Base-by-base conservation (phyloP, 2,797 vertebrate genomes). In the Sparus aurata region DNA sequence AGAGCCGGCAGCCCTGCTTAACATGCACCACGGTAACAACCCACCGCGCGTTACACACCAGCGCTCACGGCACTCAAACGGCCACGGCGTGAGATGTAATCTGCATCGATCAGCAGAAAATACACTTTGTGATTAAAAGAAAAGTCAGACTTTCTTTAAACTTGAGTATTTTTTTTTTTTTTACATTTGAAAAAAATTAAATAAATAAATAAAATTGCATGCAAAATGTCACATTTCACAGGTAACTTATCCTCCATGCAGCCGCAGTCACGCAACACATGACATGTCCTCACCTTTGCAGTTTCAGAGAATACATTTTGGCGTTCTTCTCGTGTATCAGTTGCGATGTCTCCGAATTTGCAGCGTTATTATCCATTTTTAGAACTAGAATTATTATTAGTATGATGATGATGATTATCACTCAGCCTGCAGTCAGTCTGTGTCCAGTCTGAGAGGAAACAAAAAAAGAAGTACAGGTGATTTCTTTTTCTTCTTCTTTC, bases 311-410 rank as follows among this genome's bases (percentile, higher is more conserved):
- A 83, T 96, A 96, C 90, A 92, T 95, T 69, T 93, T 95, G 6
- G 91, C 86, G 23, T 87, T 94, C 87, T 90, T 94, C 80, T 96
- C 95, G 69, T 94, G 91, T 12, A 96, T 93, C 75, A 96, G 94
- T 41, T 95, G 94, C 73, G 95, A 95, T 92, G 94, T 96, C 86
- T 96, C 95, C 58, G 95, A 94, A 73, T 92, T 95, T 17, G 84
- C 89, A 2, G 89, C 83, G 52, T 83, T 93, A 69, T 80, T 91
- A 84, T 96, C 95, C 95, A 96, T 96, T 38, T 55, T 11, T 11
- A 38, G 7, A 38, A 38, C 1, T 38, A 11, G 7, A 10, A 38
- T 38, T 38, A 9, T 38, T 38, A 38, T 11, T 1, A 10, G 38
- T 11, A 10, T 38, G 38, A 38, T 38, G 38, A 11, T 34, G 5